Evolutionary conservation across 2,888 invertebrate species (phyloP), one percentile per base, ranked within the genome.

Genomic region (Stramonita haemastoma): DNA sequence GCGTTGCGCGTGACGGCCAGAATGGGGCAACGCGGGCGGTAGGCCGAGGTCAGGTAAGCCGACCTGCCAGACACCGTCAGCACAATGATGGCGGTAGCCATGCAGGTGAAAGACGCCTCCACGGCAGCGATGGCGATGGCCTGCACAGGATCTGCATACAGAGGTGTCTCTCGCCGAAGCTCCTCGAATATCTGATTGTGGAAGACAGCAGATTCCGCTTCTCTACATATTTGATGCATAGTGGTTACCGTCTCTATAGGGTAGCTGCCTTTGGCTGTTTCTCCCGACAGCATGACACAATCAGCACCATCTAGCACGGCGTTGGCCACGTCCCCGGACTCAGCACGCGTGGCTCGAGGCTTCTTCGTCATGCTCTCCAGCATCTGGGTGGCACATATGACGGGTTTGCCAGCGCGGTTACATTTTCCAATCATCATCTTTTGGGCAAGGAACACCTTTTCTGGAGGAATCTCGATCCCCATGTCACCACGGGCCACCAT

Each of bases 221-320:
- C 99, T 96, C 98, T 98, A 96, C 98, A 98, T 94, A 99, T 98
- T 96, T 95, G 94, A 91, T 96, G 96, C 97, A 97, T 97, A 90
- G 96, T 96, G 91, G 95, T 94, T 56, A 97, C 98, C 93, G 99
- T 98, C 96, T 98, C 98, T 92, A 99, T 95, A 0, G 99, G 99
- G 96, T 99, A 99, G 93, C 98, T 98, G 86, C 99, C 99, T 97
- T 99, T 99, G 90, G 99, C 99, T 0, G 99, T 99, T 96, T 99
- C 99, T n/a, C 99, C 99, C 0, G 99, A 99, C 96, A 99, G 96
- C 99, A 99, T 99, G 85, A 99, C 99, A 96, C 99, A 99, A 96
- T 99, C 99, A 15, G 99, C 99, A 15, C 99, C 99, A 96, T 99
- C 99, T 83, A 99, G 96, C 93, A 99, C 98, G 2, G 99, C 99